Evolutionary conservation across 2,888 invertebrate genomes (phyloP).

Genomic region (Dynastes maya): DNA sequence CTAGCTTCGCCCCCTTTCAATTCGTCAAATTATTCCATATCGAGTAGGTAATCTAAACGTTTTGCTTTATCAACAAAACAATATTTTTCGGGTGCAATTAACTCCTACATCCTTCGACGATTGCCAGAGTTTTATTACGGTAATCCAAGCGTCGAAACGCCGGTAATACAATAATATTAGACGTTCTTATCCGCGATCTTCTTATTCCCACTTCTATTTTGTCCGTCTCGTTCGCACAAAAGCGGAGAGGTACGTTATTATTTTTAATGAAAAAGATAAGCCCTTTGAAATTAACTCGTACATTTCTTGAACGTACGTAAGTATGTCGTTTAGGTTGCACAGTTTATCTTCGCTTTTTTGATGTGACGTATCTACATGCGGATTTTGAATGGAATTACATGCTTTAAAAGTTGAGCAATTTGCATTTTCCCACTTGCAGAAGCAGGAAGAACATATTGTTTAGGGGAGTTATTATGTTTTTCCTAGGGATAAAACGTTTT

Average conservation of each 20-base stretch:
- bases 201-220: conserved; percentile 7
- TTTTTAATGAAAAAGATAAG: conserved; percentile 41
- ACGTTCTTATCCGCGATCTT: conserved; percentile 21
- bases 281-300: conserved; percentile 37
- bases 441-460: too few relatives aligned
- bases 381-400: not conserved
- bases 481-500: too few relatives aligned
- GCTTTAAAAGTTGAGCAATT: too few relatives aligned
- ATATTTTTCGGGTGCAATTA: conserved; percentile 8
- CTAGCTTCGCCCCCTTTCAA: too few relatives aligned
- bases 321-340: conserved; percentile 30
- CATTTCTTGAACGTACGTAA: conserved; percentile 31
- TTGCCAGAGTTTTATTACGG: conserved; percentile 11
- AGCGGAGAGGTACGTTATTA: conserved; percentile 27
- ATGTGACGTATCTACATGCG: not conserved
- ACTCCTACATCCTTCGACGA: conserved; percentile 25
- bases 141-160: not conserved
- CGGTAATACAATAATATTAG: conserved; percentile 22
- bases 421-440: too few relatives aligned
- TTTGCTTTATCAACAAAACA: too few relatives aligned
- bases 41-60: too few relatives aligned
- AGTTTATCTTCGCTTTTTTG: conserved; percentile 15
- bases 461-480: too few relatives aligned
- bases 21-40: too few relatives aligned
- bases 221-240: conserved; percentile 6